Conservation (phyloP, 1,140 invertebrate genomes). For the Mesaphorura yosii region DNA sequence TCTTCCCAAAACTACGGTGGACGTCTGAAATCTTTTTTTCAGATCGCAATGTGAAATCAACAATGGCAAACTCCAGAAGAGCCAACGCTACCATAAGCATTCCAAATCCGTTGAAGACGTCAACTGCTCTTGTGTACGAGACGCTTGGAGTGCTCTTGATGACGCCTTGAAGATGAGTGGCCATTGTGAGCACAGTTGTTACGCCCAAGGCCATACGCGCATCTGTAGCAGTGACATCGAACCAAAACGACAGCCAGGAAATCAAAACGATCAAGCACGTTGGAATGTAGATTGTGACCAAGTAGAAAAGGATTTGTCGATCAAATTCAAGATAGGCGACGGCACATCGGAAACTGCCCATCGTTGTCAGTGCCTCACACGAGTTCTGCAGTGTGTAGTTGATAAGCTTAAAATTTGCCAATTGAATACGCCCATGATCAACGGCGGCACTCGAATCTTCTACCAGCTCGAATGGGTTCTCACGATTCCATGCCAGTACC, state of each 20-base stretch:
- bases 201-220: slow-evolving; percentile 46
- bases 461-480: slow-evolving; percentile 84
- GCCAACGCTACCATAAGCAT: slow-evolving; percentile 73
- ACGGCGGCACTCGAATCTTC: slow-evolving; percentile 39
- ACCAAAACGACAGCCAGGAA: slow-evolving; percentile 47
- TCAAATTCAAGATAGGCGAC: slow-evolving; percentile 41
- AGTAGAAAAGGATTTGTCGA: slow-evolving; percentile 45
- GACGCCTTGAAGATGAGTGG: slow-evolving; percentile 43
- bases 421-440: slow-evolving; percentile 64
- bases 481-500: slow-evolving; percentile 86
- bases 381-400: slow-evolving; percentile 75
- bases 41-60: slow-evolving; percentile 45
- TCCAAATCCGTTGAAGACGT: slow-evolving; percentile 47
- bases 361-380: slow-evolving; percentile 81
- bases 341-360: slow-evolving; percentile 40
- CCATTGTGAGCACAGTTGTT: slow-evolving; percentile 48
- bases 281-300: slow-evolving; percentile 44
- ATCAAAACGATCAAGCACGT: slow-evolving; percentile 46
- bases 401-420: slow-evolving; percentile 83
- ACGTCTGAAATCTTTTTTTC: no score
- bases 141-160: slow-evolving; percentile 27
- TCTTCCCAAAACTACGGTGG: no score
- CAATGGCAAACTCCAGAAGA: slow-evolving; percentile 74
- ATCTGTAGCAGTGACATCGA: slow-evolving; percentile 38
- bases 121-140: slow-evolving; percentile 41